Percentiles rank a stretch among this genome's conserved stretches.
These are phyloP conservation scores for Aphelinus atriplicis DNA, from an alignment of 1,140 invertebrate genomes.

Conservation along the genomic window DNA sequence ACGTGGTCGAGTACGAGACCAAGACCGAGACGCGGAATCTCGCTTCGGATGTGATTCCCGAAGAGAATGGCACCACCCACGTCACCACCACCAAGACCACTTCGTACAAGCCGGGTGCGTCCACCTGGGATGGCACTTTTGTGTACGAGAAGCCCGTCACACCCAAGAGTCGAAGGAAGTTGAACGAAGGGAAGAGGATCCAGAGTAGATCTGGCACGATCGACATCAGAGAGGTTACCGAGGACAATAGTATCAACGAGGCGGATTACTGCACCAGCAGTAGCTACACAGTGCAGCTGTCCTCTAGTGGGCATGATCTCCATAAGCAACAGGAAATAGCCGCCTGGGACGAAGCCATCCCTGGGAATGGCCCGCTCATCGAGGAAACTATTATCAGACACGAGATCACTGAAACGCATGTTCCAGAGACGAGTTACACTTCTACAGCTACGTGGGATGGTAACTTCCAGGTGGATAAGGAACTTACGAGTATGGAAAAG, in stretches of 20 bases:
- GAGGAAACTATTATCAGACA: not conserved
- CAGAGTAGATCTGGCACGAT: constrained; percentile 31
- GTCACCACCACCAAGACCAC: not conserved
- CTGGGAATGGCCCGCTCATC: not conserved
- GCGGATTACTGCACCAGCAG: constrained; percentile 48
- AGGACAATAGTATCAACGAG: constrained; percentile 59
- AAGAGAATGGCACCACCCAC: constrained; percentile 34
- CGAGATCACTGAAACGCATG: not conserved
- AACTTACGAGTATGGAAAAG: constrained; percentile 37
- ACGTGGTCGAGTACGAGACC: constrained; percentile 52
- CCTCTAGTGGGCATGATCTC: constrained; percentile 46
- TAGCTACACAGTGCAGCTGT: constrained; percentile 57
- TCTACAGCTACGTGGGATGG: too few species aligned
- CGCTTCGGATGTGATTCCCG: constrained; percentile 53
- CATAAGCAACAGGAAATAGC: constrained; percentile 44
- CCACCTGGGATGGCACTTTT: constrained; percentile 67
- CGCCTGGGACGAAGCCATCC: constrained; percentile 25
- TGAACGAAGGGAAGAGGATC: not conserved
- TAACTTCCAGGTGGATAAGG: too few species aligned
- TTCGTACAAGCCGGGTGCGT: constrained; percentile 58
- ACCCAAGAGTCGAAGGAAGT: constrained; percentile 2
- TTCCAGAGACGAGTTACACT: too few species aligned
- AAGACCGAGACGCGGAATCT: constrained; percentile 45
- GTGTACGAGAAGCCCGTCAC: constrained; percentile 57
- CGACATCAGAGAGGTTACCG: constrained; percentile 55